Evolutionary conservation across 2,888 invertebrate genomes (phyloP), one percentile per base, ranked within the genome.

Genomic region (Eupithecia exiguata): DNA sequence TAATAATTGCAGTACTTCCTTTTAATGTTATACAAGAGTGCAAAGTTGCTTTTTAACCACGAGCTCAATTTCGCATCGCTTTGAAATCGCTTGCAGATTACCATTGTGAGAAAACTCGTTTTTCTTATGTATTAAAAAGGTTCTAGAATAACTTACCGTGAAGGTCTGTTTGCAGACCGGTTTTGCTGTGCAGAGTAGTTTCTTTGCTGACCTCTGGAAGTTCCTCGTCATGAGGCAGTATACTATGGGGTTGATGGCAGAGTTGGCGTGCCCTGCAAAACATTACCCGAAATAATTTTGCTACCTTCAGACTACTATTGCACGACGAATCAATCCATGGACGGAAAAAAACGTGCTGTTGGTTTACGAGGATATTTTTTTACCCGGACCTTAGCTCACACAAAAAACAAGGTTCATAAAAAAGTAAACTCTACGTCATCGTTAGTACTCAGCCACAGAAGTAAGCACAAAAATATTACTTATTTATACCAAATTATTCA

Each of bases 171-270:
- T 86, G 74, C 92, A 92, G 5, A 88, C 88, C 0, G 87, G 87
- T 25, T 89, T 84, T 0, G 92, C 90, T 0, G 73, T 53, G 67
- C 93, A 95, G 2, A 96, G 90, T 71, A 96, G 90, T 80, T 96
- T 96, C 74, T 93, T 93, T 1, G 96, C 95, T 1, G 96, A 96
- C 61, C 95, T 92, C 71, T 97, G 95, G 87, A 97, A 97, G 87
- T 96, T 96, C 68, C 96, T 94, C 72, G 97, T 97, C 95, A 97
- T 96, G 83, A 96, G 94, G 84, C 97, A 97, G 88, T 97, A 97
- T 16, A 97, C 96, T 68, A 97, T 95, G 0, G 97, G 97, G 87
- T 97, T 97, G 76, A 97, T 94, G 5, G 96, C 96, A 21, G 96
- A 96, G 89, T 97, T 97, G 0, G 96, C 95, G 86, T 97, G 97